Percentiles rank a stretch among this genome's conserved stretches.
phyloP scores from a whole-genome alignment of 1,140 invertebrate species.

The Listronotus oregonensis region DNA sequence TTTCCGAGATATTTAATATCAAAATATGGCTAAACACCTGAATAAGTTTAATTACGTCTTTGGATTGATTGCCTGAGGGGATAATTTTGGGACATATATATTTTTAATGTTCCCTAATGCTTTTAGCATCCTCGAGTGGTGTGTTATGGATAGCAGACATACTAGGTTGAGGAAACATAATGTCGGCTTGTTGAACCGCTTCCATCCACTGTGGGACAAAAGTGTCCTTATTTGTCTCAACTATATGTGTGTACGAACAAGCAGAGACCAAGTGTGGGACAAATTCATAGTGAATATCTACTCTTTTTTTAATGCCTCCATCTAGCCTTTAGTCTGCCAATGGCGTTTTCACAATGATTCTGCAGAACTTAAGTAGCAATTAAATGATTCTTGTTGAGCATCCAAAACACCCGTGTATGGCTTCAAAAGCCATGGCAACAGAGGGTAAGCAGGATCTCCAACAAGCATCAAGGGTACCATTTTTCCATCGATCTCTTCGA shows the following conservation, averaged over 20 bases:
- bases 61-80: too few relatives aligned
- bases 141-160: constrained; percentile 7
- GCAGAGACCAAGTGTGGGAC: constrained; percentile 35
- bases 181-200: neutral
- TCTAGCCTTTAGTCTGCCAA: constrained; percentile 49
- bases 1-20: too few relatives aligned
- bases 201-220: neutral
- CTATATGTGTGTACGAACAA: constrained; percentile 29
- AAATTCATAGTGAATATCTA: constrained; percentile 40
- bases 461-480: constrained; percentile 33
- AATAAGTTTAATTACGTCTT: too few relatives aligned
- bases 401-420: constrained; percentile 40
- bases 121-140: constrained; percentile 30
- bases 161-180: neutral
- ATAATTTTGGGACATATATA: too few relatives aligned
- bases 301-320: constrained; percentile 40
- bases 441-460: constrained; percentile 41
- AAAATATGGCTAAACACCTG: too few relatives aligned
- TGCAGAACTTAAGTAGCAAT: constrained; percentile 46
- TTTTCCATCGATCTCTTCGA: neutral
- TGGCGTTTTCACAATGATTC: constrained; percentile 52
- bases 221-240: neutral
- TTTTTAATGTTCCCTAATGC: neutral
- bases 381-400: constrained; percentile 47
- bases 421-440: constrained; percentile 51